Evolutionary conservation across 2,797 vertebrate species (phyloP).

Genomic region (Lagodon rhomboides): DNA sequence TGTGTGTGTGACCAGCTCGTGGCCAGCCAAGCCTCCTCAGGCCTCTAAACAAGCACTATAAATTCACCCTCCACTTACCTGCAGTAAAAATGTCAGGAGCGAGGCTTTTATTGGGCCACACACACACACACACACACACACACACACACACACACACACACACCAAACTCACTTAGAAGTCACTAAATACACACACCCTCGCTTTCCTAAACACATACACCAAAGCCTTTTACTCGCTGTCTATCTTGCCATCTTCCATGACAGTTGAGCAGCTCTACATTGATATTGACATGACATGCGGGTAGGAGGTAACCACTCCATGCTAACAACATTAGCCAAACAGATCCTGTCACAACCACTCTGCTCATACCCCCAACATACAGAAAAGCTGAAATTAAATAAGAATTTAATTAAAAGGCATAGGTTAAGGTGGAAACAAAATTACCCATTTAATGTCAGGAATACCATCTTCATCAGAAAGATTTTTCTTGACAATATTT

Average conservation of each 20-base stretch:
- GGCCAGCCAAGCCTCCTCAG: conserved; percentile 62
- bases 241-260: conserved; percentile 36
- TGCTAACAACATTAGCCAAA: conserved; percentile 71
- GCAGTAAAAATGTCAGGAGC: conserved; percentile 82
- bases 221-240: conserved; percentile 28
- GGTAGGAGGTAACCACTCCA: conserved; percentile 47
- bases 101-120: conserved; percentile 80
- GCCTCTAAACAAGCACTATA: conserved; percentile 78
- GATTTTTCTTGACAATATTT: background rate
- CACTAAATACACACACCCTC: conserved; percentile 44
- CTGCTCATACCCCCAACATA: background rate
- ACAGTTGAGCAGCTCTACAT: conserved; percentile 33
- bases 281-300: conserved; percentile 66
- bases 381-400: conserved; percentile 13
- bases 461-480: background rate
- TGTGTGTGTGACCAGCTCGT: conserved; percentile 51
- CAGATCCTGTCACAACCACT: conserved; percentile 69
- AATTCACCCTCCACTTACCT: conserved; percentile 81
- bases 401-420: conserved; percentile 14
- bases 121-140: conserved; percentile 56
- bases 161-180: conserved; percentile 34
- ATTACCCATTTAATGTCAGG: conserved; percentile 10
- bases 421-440: background rate
- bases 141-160: conserved; percentile 15
- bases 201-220: conserved; percentile 38